phyloP scores from a whole-genome alignment of 2,113 vertebrate species.

The Megalops atlanticus region DNA sequence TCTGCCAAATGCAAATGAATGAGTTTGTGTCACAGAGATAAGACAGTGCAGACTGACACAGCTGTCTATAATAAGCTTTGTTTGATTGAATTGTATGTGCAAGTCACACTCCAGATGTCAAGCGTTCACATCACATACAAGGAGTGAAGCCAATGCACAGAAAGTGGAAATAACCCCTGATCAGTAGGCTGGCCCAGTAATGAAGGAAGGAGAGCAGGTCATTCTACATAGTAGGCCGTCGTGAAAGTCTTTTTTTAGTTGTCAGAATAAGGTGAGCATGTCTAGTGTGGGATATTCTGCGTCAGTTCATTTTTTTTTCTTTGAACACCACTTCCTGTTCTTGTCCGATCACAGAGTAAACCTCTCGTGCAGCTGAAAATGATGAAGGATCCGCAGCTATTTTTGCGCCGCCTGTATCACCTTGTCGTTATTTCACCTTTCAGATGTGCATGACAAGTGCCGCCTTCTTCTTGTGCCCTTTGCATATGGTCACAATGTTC shows the following conservation, averaged over 20 bases:
- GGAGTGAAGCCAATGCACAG: background rate
- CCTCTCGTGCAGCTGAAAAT: slow-evolving; percentile 49
- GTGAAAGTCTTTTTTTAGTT: slow-evolving; percentile 35
- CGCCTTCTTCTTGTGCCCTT: background rate
- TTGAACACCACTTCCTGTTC: slow-evolving; percentile 66
- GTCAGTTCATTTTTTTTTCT: slow-evolving; percentile 55
- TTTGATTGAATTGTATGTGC: slow-evolving; percentile 6
- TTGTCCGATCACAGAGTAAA: slow-evolving; percentile 47
- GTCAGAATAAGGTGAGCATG: slow-evolving; percentile 49
- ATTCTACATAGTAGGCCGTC: slow-evolving; percentile 4
- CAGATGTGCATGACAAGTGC: too few relatives aligned
- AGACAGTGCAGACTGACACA: slow-evolving; percentile 12
- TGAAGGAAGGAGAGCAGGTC: background rate
- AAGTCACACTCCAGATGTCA: slow-evolving; percentile 12
- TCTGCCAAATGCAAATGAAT: slow-evolving; percentile 52
- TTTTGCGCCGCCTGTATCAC: background rate
- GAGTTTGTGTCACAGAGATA: slow-evolving; percentile 33
- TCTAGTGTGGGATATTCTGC: slow-evolving; percentile 69
- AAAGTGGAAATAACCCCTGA: background rate
- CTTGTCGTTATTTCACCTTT: background rate
- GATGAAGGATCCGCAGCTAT: background rate
- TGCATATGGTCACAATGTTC: background rate
- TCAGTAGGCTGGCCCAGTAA: background rate
- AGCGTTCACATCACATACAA: background rate
- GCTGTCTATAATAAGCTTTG: slow-evolving; percentile 29